Percentiles rank a stretch among this genome's conserved stretches.
Conservation (phyloP, 2,797 vertebrate species). For the Trachurus trachurus region DNA sequence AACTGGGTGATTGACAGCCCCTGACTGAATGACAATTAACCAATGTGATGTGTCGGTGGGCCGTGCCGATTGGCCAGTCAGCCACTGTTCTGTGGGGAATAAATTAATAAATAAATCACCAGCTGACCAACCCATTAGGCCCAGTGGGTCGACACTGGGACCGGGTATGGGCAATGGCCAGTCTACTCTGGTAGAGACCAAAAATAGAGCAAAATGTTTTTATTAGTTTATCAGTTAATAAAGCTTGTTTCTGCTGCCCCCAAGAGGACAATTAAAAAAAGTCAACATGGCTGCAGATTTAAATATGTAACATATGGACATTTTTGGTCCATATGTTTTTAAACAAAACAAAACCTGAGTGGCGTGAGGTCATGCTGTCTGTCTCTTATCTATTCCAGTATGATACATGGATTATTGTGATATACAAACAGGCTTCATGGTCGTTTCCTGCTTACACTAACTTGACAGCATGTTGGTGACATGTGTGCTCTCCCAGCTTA, state of each 20-base stretch:
- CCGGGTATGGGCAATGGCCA: too few relatives aligned
- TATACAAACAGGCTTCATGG: constrained; percentile 18
- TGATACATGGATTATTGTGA: constrained; percentile 24
- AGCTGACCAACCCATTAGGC: too few relatives aligned
- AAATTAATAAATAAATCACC: too few relatives aligned
- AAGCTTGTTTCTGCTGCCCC: neutral
- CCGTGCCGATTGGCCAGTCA: too few relatives aligned
- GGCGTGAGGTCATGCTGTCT: neutral
- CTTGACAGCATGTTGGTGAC: constrained; percentile 47
- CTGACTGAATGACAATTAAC: too few relatives aligned
- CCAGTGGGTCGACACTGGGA: too few relatives aligned
- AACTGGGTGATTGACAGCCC: too few relatives aligned
- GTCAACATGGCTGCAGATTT: neutral
- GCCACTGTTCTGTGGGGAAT: too few relatives aligned
- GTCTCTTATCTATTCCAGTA: neutral
- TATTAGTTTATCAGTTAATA: neutral
- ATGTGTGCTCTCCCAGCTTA: constrained; percentile 19
- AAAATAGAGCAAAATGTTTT: neutral
- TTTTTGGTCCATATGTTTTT: neutral
- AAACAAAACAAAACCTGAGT: neutral
- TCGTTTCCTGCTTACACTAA: constrained; percentile 59
- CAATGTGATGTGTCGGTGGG: too few relatives aligned
- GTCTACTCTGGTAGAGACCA: neutral
- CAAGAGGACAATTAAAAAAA: neutral
- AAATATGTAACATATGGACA: neutral